phyloP scores from a whole-genome alignment of 2,888 invertebrate species.

The Apoderus coryli region DNA sequence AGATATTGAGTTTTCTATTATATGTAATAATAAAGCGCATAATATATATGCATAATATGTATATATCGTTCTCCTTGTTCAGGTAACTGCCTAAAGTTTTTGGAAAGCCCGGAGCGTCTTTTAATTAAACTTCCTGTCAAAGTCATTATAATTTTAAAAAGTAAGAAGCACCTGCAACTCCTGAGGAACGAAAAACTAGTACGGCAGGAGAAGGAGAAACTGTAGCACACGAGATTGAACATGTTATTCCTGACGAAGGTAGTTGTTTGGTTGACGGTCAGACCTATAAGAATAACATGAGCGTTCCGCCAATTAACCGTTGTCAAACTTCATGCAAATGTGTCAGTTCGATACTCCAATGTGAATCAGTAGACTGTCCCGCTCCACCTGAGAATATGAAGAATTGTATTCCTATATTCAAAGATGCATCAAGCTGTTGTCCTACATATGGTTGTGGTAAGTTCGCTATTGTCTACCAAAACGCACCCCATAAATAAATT shows the following conservation, averaged over 20 bases:
- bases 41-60: no score
- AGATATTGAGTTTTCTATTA: no score
- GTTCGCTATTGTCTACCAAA: no score
- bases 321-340: constrained; percentile 69
- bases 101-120: no score
- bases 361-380: constrained; percentile 58
- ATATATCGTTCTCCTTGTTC: no score
- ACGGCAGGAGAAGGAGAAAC: constrained; percentile 1
- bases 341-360: constrained; percentile 67
- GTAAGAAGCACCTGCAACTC: no score
- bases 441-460: constrained; percentile 60
- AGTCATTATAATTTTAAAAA: no score
- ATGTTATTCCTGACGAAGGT: constrained; percentile 67
- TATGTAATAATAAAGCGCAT: no score
- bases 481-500: no score
- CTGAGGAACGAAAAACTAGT: constrained; percentile 9
- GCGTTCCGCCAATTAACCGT: constrained; percentile 56
- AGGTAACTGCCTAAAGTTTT: no score
- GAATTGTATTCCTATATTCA: constrained; percentile 54
- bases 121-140: no score
- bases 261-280: constrained; percentile 67
- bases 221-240: constrained; percentile 12
- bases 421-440: constrained; percentile 52
- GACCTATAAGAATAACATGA: constrained; percentile 61
- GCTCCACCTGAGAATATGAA: constrained; percentile 51